Evolutionary conservation across 2,797 vertebrate species (phyloP), one percentile per base, ranked within the genome.

Genomic region (Chloroceryle inda): DNA sequence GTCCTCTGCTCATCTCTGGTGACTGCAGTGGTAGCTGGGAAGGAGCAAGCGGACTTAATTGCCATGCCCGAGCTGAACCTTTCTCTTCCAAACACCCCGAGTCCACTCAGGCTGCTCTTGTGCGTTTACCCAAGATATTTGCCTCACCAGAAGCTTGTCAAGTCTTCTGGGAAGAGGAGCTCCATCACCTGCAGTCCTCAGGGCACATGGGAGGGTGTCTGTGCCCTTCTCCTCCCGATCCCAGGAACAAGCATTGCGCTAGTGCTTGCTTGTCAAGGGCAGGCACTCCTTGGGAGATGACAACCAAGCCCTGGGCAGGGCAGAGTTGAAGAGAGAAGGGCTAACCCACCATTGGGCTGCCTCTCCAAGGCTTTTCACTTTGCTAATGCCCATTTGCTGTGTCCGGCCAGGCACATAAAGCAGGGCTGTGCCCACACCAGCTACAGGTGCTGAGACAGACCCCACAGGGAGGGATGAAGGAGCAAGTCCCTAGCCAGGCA

Each of bases 181-280:
- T 52, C 55, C 22, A 4, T 5, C 63, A 50, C 61, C 45, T 13
- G 6, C 77, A 66, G 40, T 3, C 18, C 42, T 31, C 50, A n/a
- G 40, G 31, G 8, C 1, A 2, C 0, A 3, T 8, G 26, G 63
- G 23, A 55, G 52, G 38, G 38, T 15, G 9, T 26, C 52, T 62
- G 8, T 1, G 1, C 11, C 0, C 18, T 49, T 5, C 21, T 53
- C 16, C 37, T 35, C 67, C 55, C 8, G 0, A 1, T 7, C 20
- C 58, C 62, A 53, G 55, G 45, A 23, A 33, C 64, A 35, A 69
- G 33, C 29, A 1, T 4, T 13, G 33, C 26, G 42, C 77, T 77
- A 89, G 50, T 6, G 1, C 20, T 47, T 35, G 13, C 40, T 83
- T 56, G 47, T 44, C 9, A 5, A 31, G 16, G 18, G 26, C 81